Percentiles rank a stretch among this genome's conserved stretches.
phyloP scores from a whole-genome alignment of 1,140 invertebrate species.

The Papilio aristodemus region DNA sequence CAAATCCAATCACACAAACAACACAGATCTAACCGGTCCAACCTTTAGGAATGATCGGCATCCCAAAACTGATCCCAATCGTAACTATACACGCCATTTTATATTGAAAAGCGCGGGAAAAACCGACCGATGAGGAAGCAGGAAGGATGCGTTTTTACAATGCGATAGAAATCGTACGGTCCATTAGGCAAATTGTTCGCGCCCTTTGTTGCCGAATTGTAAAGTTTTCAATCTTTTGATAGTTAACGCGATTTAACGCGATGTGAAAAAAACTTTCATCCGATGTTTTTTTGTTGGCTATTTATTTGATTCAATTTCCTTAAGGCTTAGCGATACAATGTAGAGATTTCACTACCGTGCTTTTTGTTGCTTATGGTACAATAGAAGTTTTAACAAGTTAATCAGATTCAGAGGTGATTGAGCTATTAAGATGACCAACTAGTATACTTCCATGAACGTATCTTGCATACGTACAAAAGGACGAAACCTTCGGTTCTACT shows the following conservation, averaged over 20 bases:
- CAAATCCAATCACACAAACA: constrained; percentile 27
- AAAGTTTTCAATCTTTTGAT: constrained; percentile 47
- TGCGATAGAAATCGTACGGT: constrained; percentile 58
- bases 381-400: background rate
- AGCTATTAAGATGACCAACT: background rate
- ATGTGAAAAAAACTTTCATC: constrained; percentile 32
- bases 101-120: constrained; percentile 57
- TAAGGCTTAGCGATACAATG: background rate
- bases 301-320: constrained; percentile 7
- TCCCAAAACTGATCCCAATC: constrained; percentile 50
- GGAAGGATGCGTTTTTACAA: constrained; percentile 64
- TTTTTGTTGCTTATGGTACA: background rate
- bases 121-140: constrained; percentile 58
- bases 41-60: constrained; percentile 46
- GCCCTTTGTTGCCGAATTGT: constrained; percentile 52
- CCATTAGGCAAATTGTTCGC: constrained; percentile 63
- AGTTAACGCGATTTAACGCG: constrained; percentile 29
- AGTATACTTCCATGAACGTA: background rate
- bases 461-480: too few species aligned
- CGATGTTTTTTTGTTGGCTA: background rate
- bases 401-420: background rate
- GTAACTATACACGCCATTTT: constrained; percentile 43
- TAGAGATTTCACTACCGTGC: background rate
- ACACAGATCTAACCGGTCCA: constrained; percentile 32
- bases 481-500: too few species aligned